Evolutionary conservation across 1,140 invertebrate species (phyloP).

Genomic region (Caenorhabditis brenneri): DNA sequence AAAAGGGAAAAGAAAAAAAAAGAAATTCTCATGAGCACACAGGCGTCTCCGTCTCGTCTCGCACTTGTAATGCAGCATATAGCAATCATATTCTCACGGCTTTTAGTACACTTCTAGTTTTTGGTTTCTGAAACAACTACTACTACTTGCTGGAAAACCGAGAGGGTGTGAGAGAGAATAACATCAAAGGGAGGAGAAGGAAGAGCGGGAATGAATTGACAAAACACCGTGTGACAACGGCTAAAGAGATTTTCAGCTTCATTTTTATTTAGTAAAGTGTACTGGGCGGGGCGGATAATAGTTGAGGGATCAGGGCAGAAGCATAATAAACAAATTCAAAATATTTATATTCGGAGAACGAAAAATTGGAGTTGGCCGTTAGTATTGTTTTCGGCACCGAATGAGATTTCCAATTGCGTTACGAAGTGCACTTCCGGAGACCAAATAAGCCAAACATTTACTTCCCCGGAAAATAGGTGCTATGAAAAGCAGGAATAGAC

Average conservation of each 20-base stretch:
- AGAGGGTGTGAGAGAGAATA: constrained; percentile 24
- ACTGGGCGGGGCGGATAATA: not conserved
- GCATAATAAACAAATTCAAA: not conserved
- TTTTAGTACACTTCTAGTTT: constrained; percentile 28
- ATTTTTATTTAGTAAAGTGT: constrained; percentile 5
- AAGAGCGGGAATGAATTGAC: not conserved
- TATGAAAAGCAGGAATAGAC: constrained; percentile 31
- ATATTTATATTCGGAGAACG: not conserved
- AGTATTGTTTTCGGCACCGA: not conserved
- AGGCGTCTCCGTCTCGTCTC: not conserved
- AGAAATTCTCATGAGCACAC: constrained; percentile 30
- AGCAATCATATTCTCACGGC: constrained; percentile 34
- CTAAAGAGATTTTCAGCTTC: not conserved
- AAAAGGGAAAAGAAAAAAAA: not conserved
- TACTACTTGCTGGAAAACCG: not conserved
- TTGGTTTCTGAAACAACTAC: constrained; percentile 34
- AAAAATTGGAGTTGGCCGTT: too few species aligned
- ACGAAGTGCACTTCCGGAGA: constrained; percentile 35
- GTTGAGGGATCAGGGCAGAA: not conserved
- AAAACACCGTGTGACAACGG: not conserved
- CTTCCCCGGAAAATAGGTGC: constrained; percentile 29
- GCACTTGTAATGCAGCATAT: constrained; percentile 39
- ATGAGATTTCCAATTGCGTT: constrained; percentile 2
- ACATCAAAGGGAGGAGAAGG: not conserved
- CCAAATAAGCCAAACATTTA: constrained; percentile 15